Conservation (phyloP, 2,113 vertebrate species). For the Xyliphius kryptos region DNA sequence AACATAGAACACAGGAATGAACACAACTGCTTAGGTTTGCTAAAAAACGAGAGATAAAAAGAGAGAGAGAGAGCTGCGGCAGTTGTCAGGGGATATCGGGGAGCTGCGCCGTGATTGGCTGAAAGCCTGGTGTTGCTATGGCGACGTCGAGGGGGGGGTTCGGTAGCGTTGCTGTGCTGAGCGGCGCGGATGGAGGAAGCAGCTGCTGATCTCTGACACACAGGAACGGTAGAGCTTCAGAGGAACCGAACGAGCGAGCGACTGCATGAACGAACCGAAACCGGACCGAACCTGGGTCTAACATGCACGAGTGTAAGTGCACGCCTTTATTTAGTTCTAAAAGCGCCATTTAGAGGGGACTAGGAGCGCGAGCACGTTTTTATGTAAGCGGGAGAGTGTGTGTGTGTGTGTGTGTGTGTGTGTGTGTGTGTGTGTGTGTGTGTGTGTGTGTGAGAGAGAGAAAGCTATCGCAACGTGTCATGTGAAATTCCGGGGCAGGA, state of each 20-base stretch:
- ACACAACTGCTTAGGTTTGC: conserved; percentile 39
- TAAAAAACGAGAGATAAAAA: conserved; percentile 40
- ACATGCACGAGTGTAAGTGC: conserved; percentile 71
- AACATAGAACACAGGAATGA: no score
- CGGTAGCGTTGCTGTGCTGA: conserved; percentile 77
- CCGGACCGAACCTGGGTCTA: conserved; percentile 33
- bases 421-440: no score
- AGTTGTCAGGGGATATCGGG: conserved; percentile 73
- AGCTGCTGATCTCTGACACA: conserved; percentile 79
- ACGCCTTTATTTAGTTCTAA: no score
- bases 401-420: no score
- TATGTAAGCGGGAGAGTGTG: background rate
- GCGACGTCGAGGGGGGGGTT: conserved; percentile 71
- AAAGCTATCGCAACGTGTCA: conserved; percentile 5
- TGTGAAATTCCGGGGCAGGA: conserved; percentile 9
- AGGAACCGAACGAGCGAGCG: conserved; percentile 24
- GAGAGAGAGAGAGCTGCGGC: conserved; percentile 68
- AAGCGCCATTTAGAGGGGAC: no score
- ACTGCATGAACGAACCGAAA: conserved; percentile 59
- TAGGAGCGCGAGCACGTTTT: no score
- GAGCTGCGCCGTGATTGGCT: conserved; percentile 65
- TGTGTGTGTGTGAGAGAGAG: no score
- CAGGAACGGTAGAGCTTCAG: conserved; percentile 48
- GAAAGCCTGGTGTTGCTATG: conserved; percentile 80
- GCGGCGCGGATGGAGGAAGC: conserved; percentile 79